Evolutionary conservation across 2,113 vertebrate genomes (phyloP).

Genomic region (Mustelus asterias): DNA sequence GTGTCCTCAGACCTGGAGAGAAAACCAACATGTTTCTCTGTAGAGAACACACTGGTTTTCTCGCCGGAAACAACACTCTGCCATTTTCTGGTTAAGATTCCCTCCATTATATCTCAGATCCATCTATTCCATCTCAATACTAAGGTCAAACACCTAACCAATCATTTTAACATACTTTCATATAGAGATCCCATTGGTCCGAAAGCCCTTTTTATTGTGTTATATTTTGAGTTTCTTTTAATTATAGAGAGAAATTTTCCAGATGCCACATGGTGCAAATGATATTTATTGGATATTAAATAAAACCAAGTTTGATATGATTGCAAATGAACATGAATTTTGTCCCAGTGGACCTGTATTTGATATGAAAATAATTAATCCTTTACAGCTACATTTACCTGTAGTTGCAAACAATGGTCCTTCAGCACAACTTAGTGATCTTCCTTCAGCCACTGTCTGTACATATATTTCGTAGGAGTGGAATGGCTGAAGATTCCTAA

Average conservation of each 20-base stretch:
- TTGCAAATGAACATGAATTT: background rate
- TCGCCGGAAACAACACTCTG: too few relatives aligned
- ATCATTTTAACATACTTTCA: background rate
- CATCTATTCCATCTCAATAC: background rate
- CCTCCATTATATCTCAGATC: background rate
- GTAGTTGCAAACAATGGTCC: constrained; percentile 56
- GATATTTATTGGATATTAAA: background rate
- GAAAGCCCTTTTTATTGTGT: background rate
- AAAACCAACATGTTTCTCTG: too few relatives aligned
- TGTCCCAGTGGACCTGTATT: background rate
- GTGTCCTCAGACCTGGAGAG: too few relatives aligned
- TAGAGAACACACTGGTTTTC: too few relatives aligned
- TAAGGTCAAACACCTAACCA: background rate
- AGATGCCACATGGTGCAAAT: background rate
- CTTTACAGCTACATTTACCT: constrained; percentile 50
- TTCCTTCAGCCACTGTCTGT: constrained; percentile 56
- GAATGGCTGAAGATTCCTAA: constrained; percentile 59
- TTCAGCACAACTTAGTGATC: constrained; percentile 60
- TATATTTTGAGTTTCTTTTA: background rate
- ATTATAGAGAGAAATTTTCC: background rate
- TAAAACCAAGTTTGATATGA: background rate
- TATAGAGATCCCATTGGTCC: background rate
- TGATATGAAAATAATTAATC: background rate
- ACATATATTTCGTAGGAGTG: constrained; percentile 65
- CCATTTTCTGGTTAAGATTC: too few relatives aligned